Evolutionary conservation across 2,888 invertebrate species (phyloP).

Genomic region (Sericinus montela): DNA sequence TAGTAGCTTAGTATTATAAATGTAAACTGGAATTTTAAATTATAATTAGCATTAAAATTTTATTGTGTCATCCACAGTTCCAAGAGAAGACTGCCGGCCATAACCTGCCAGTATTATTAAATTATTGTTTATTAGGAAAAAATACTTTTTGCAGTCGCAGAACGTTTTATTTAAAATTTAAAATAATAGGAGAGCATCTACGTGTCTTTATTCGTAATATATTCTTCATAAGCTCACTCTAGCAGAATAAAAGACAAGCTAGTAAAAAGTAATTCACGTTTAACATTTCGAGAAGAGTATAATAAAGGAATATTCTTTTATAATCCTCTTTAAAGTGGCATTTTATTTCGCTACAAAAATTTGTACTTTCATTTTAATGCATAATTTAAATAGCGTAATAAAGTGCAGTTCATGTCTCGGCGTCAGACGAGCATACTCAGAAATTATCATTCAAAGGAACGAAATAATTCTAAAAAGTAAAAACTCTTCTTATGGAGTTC

Average conservation of each 20-base stretch:
- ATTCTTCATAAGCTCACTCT: background rate
- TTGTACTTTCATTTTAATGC: constrained; percentile 17
- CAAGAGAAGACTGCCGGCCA: too few relatives aligned
- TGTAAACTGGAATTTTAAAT: too few relatives aligned
- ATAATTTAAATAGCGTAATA: constrained; percentile 18
- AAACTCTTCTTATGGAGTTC: constrained; percentile 35
- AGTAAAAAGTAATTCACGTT: background rate
- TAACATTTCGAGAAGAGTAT: constrained; percentile 5
- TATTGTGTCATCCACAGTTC: too few relatives aligned
- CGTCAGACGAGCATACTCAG: constrained; percentile 10
- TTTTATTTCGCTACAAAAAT: constrained; percentile 16
- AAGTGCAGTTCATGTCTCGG: constrained; percentile 16
- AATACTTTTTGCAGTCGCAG: background rate
- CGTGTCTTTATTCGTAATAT: too few relatives aligned
- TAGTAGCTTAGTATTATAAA: background rate
- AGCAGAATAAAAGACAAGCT: background rate
- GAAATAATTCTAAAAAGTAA: constrained; percentile 22
- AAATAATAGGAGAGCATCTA: background rate
- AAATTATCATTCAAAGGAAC: constrained; percentile 20
- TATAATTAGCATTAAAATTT: too few relatives aligned
- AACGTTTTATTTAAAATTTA: background rate
- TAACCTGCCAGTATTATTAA: too few relatives aligned
- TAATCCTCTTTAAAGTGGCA: constrained; percentile 12
- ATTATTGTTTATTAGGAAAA: too few relatives aligned
- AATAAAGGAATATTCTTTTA: constrained; percentile 6